Evolutionary conservation across 2,113 vertebrate species (phyloP).

Genomic region (Passer montanus): DNA sequence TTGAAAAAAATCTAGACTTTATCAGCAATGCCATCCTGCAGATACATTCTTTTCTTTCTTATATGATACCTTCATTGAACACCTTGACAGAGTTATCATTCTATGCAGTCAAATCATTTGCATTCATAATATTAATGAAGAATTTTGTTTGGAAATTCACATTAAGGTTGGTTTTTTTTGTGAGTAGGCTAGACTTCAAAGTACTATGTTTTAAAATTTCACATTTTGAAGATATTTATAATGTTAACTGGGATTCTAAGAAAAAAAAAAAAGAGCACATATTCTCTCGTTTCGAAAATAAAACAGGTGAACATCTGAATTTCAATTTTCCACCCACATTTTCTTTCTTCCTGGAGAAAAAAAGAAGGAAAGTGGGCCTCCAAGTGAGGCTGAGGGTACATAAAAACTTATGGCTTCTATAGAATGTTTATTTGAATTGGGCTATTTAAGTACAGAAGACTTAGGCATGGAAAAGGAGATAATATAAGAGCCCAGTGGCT

Average conservation of each 20-base stretch:
- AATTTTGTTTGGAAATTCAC: neutral
- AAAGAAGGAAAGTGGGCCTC: neutral
- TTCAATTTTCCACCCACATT: neutral
- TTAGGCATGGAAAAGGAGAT: neutral
- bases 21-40: neutral
- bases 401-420: neutral
- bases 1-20: neutral
- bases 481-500: neutral
- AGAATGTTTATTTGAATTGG: neutral
- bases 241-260: neutral
- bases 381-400: neutral
- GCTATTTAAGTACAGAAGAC: neutral
- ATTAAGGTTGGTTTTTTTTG: neutral
- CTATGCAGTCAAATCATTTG: neutral
- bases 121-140: neutral
- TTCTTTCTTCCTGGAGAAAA: neutral
- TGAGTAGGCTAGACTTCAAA: neutral
- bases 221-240: neutral
- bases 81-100: neutral
- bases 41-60: neutral
- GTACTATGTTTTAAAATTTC: neutral
- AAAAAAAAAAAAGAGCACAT: fast-evolving
- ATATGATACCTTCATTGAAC: neutral
- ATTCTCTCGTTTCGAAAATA: neutral
- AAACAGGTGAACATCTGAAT: neutral